Conservation (phyloP, 2,797 vertebrate genomes). For the Trachurus trachurus region DNA sequence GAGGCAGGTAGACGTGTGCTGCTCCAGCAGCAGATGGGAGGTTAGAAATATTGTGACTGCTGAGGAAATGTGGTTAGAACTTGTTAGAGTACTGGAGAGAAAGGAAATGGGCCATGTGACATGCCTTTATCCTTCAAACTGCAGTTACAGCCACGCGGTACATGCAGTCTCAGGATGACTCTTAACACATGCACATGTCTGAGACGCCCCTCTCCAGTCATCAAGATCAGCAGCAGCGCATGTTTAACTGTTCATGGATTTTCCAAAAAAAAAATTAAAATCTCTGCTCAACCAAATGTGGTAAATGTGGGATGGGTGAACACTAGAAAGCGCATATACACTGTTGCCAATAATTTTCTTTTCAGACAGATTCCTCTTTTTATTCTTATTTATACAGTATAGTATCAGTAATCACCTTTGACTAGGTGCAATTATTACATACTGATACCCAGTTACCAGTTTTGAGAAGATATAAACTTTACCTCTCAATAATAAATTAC, state of each 20-base stretch:
- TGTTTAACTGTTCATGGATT: neutral
- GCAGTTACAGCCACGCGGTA: constrained; percentile 1
- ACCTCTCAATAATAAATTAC: too few species aligned
- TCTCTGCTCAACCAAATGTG: neutral
- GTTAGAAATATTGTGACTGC: constrained; percentile 32
- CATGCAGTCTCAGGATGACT: constrained; percentile 1
- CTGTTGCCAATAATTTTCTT: too few species aligned
- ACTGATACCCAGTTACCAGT: too few species aligned
- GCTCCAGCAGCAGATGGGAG: constrained; percentile 33
- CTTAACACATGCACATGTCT: neutral
- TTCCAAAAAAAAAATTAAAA: neutral
- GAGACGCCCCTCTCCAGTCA: neutral
- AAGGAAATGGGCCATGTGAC: constrained; percentile 73
- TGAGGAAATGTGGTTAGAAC: constrained; percentile 52
- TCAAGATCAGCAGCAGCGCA: neutral
- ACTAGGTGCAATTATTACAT: too few species aligned
- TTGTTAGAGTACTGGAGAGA: constrained; percentile 5
- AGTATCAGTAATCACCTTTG: too few species aligned
- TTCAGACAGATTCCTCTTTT: too few species aligned
- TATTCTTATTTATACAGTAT: too few species aligned
- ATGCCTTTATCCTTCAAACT: constrained; percentile 29
- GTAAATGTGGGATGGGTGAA: neutral
- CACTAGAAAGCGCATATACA: too few species aligned
- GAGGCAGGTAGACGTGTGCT: neutral
- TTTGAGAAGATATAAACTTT: too few species aligned